Percentiles rank a stretch among this genome's conserved stretches.
Evolutionary conservation across 2,113 vertebrate species (phyloP).

Genomic region (Rattus rattus): DNA sequence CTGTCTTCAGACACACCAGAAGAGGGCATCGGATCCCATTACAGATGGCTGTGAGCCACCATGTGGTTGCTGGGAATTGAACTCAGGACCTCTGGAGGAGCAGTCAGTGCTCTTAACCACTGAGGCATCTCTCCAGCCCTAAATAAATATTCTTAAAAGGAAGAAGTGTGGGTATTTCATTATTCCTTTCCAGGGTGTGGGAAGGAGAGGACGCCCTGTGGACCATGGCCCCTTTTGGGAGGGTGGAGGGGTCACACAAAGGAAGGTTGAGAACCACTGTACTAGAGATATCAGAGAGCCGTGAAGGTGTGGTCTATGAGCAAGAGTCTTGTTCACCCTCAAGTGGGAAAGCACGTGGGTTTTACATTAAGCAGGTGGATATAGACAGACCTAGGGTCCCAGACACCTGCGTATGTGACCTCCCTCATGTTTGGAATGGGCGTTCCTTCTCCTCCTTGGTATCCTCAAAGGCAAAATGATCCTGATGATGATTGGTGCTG

Average conservation of each 20-base stretch:
- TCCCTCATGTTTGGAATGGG: neutral
- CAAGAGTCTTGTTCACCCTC: neutral
- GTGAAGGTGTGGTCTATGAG: neutral
- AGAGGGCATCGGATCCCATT: too few relatives aligned
- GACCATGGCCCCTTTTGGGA: neutral
- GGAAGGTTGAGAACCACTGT: neutral
- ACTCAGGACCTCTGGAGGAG: too few relatives aligned
- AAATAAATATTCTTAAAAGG: neutral
- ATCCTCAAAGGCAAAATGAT: neutral
- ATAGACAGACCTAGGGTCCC: neutral
- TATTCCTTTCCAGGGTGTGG: neutral
- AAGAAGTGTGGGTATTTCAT: neutral
- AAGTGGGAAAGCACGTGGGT: slow-evolving; percentile 32
- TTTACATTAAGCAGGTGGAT: slow-evolving; percentile 19
- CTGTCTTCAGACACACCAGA: too few relatives aligned
- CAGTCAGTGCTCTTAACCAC: too few relatives aligned
- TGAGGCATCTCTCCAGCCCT: too few relatives aligned
- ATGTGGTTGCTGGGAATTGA: too few relatives aligned
- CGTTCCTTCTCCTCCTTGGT: neutral
- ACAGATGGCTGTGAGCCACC: too few relatives aligned
- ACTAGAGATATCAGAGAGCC: neutral
- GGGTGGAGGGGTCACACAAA: neutral
- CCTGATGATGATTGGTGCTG: neutral
- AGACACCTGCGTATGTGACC: too few relatives aligned
- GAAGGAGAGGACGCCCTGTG: neutral